Base-by-base conservation (phyloP, 2,113 vertebrate genomes). In the Notiomystis cincta region DNA sequence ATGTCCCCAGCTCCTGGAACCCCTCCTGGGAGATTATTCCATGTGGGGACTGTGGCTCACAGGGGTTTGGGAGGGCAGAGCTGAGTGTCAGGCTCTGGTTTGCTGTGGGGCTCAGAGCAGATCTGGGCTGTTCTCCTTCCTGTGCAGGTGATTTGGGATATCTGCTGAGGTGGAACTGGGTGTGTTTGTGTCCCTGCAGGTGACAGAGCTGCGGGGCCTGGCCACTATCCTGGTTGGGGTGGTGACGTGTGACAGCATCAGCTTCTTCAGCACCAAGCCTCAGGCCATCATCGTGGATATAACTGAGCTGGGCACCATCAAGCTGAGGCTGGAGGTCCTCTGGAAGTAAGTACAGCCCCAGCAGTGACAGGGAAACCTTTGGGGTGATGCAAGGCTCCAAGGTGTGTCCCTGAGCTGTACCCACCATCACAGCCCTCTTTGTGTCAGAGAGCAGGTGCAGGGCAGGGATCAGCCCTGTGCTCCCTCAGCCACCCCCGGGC, bases 291-390 rank as follows among this genome's bases (percentile, higher is more conserved):
- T 99, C 77, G 99, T 99, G 96, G 99, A 99, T 95, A 98, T 99
- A 91, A 99, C 99, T 0, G 99, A 99, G 86, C 98, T 99, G 96
- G 99, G 99, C 56, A 99, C 99, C 92, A 99, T 99, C 97, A 99
- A 99, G 86, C 98, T 99, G 37, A 98, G 99, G 95, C 98, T 99
- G 96, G 99, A 99, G 87, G 99, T 99, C 50, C 97, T 98, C 83
- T 99, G 99, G 99, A 99, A 98, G 99, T 99, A 97, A 98, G 98
- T 98, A 47, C 50, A 69, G 69, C 62, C n/a, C n/a, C n/a, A n/a
- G n/a, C n/a, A n/a, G n/a, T n/a, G n/a, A n/a, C n/a, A n/a, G n/a
- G n/a, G n/a, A n/a, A n/a, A n/a, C n/a, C n/a, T n/a, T n/a, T n/a
- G n/a, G n/a, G n/a, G n/a, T n/a, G n/a, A n/a, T n/a, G n/a, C n/a